Evolutionary conservation across 2,113 vertebrate species (phyloP).

Genomic region (Sebastes fasciatus): DNA sequence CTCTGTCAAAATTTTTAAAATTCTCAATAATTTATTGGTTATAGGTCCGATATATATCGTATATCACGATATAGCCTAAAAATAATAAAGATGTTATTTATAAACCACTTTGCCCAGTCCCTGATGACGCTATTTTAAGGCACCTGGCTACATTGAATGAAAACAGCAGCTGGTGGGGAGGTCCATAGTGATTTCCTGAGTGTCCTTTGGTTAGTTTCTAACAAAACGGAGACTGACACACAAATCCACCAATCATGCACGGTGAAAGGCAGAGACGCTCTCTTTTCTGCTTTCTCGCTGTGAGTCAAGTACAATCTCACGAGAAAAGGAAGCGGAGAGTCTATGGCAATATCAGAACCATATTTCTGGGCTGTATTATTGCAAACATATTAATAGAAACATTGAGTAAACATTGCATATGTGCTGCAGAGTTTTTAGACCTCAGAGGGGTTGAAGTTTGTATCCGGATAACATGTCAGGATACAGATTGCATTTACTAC

Average conservation of each 20-base stretch:
- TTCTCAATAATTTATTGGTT: no score
- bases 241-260: not conserved
- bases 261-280: not conserved
- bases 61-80: no score
- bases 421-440: no score
- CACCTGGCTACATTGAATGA: not conserved
- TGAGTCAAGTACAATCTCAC: not conserved
- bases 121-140: no score
- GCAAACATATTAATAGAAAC: not conserved
- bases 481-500: no score
- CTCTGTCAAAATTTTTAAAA: no score
- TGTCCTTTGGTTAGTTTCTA: not conserved
- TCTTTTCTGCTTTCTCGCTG: not conserved
- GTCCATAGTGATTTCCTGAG: not conserved
- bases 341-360: not conserved
- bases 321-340: not conserved
- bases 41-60: no score
- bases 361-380: not conserved
- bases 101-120: no score
- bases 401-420: not conserved
- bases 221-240: not conserved
- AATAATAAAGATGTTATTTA: no score
- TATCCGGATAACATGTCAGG: no score
- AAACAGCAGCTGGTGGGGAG: not conserved
- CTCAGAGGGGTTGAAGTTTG: no score